phyloP scores from a whole-genome alignment of 1,140 invertebrate species.

The Aphelenchoides avenae region DNA sequence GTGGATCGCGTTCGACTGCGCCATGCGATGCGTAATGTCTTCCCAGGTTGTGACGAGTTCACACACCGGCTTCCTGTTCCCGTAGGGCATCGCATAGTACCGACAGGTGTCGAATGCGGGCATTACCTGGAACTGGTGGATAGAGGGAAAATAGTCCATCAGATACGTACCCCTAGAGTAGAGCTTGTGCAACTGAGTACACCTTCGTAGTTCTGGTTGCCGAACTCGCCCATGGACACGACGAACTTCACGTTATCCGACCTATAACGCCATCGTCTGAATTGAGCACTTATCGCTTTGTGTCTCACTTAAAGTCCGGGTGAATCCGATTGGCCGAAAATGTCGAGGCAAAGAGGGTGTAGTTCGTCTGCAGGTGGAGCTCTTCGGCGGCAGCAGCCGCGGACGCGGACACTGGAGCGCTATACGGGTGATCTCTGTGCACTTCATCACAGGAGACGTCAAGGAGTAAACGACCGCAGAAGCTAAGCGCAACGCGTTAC shows the following conservation, averaged over 20 bases:
- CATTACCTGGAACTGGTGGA: constrained; percentile 38
- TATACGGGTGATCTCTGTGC: constrained; percentile 9
- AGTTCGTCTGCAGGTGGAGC: constrained; percentile 21
- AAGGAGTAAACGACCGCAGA: constrained; percentile 32
- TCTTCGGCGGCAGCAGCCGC: constrained; percentile 9
- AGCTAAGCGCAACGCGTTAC: constrained; percentile 17
- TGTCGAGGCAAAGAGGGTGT: constrained; percentile 45
- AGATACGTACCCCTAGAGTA: constrained; percentile 36
- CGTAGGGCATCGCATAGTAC: constrained; percentile 53
- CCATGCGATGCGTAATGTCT: constrained; percentile 35
- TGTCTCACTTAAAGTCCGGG: constrained; percentile 35
- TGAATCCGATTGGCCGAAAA: constrained; percentile 44
- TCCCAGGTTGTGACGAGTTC: constrained; percentile 38
- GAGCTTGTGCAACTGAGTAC: constrained; percentile 38
- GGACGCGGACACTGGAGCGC: background rate
- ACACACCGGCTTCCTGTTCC: constrained; percentile 52
- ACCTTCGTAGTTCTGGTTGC: constrained; percentile 25
- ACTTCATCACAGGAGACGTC: constrained; percentile 33
- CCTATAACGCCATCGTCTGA: constrained; percentile 19
- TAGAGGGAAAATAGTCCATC: constrained; percentile 2
- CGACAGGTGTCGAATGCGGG: constrained; percentile 37
- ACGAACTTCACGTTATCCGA: constrained; percentile 38
- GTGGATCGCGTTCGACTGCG: constrained; percentile 35
- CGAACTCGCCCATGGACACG: constrained; percentile 46
- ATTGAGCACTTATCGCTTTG: background rate